phyloP scores from a whole-genome alignment of 2,797 vertebrate species.

The Malurus splendens region DNA sequence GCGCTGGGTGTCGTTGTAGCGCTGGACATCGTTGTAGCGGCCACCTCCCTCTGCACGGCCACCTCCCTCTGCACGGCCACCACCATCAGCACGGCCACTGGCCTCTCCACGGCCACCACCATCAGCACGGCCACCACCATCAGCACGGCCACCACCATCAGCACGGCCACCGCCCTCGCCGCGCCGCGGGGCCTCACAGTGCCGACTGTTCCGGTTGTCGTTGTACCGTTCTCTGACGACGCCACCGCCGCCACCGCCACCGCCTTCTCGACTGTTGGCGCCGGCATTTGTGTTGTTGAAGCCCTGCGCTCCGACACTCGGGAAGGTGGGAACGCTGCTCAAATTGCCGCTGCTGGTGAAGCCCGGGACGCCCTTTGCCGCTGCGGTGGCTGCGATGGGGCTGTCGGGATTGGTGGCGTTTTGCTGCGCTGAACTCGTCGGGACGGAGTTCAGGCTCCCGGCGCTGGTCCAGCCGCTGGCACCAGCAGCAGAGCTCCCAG shows the following conservation, averaged over 20 bases:
- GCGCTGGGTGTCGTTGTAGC: neutral
- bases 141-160: conserved; percentile 60
- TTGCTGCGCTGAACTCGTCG: conserved; percentile 71
- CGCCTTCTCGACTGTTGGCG: conserved; percentile 61
- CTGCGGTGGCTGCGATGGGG: neutral
- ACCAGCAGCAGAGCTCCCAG: conserved; percentile 82
- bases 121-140: conserved; percentile 55
- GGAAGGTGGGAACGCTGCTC: conserved; percentile 82
- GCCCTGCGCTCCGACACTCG: conserved; percentile 17
- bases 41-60: neutral
- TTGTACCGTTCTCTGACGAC: conserved; percentile 62
- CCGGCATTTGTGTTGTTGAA: conserved; percentile 43
- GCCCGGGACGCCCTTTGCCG: conserved; percentile 72
- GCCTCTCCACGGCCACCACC: conserved; percentile 53
- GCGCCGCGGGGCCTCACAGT: conserved; percentile 58
- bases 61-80: neutral
- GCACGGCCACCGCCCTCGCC: neutral
- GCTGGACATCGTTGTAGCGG: too few species aligned
- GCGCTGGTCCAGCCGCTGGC: conserved; percentile 94
- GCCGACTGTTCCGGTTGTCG: conserved; percentile 57
- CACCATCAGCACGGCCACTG: conserved; percentile 1
- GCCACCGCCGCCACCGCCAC: neutral
- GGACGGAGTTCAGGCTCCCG: conserved; percentile 92
- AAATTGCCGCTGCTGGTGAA: conserved; percentile 86
- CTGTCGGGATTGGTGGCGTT: conserved; percentile 34